Base-by-base conservation (phyloP, 2,113 vertebrate species). In the Baryphthengus martii region DNA sequence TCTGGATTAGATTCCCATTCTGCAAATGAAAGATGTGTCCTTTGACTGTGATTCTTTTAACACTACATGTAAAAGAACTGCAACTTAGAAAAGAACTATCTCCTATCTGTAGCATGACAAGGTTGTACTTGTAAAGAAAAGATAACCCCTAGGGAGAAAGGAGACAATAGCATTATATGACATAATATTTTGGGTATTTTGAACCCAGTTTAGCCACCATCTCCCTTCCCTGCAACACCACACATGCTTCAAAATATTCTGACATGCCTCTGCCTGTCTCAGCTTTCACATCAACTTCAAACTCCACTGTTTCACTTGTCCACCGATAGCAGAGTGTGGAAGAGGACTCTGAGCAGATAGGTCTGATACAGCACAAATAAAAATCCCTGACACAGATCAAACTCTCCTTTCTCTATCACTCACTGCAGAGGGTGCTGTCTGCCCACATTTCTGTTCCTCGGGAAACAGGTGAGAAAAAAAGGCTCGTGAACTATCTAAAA, bases 361-460 rank as follows among this genome's bases (percentile, higher is more conserved):
- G 55, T 26, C 13, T 2, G 1, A n/a, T 16, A 15, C 2, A 76
- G 39, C 12, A 40, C 1, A 33, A 91, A 44, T 10, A 13, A 35
- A 82, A 59, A 2, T 75, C 37, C 23, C 13, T 11, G 45, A 10
- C 15, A 73, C 19, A 53, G 37, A 44, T 23, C 16, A 58, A 73
- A 23, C 11, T 29, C 35, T 79, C 53, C 62, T 55, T 95, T 95
- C 87, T 28, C 8, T 3, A 0, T 28, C 0, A 0, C 31, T 85
- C 49, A 7, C 97, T 97, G 96, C 66, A 96, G 96, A 93, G 97
- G 96, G 96, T 86, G 94, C 95, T 95, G 31, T 93, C 66, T 80
- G 73, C 83, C 35, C 84, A 45, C 47, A 20, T 83, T 92, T 79
- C 17, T 45, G 4, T 10, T 80, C 19, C 55, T 65, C 6, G 11